These are phyloP conservation scores for Apamea epomidion DNA, from an alignment of 2,888 invertebrate genomes.

Conservation along the genomic window DNA sequence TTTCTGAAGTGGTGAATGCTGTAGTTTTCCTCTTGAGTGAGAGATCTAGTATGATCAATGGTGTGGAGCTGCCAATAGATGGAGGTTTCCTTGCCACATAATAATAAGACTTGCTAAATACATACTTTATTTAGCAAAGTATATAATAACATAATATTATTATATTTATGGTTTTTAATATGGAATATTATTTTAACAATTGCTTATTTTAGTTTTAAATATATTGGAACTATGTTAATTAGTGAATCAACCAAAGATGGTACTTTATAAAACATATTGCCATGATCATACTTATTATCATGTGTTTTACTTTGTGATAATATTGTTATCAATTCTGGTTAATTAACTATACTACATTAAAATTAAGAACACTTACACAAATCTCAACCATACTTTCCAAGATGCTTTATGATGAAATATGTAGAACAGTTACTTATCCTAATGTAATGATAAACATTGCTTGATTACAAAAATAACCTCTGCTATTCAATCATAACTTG, in stretches of 20 bases:
- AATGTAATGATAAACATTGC: conserved; percentile 6
- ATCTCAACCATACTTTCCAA: conserved; percentile 10
- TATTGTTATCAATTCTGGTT: conserved; percentile 56
- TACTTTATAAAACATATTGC: conserved; percentile 57
- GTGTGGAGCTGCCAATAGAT: conserved; percentile 94
- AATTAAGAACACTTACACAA: conserved; percentile 20
- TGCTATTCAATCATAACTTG: conserved; percentile 16
- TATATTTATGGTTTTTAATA: conserved; percentile 48
- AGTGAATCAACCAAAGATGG: conserved; percentile 66
- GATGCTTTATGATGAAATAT: conserved; percentile 18
- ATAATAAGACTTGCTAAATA: conserved; percentile 49
- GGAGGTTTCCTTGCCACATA: conserved; percentile 93
- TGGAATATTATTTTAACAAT: conserved; percentile 61
- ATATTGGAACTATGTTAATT: conserved; percentile 59
- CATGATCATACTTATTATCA: conserved; percentile 56
- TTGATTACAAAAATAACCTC: conserved; percentile 13
- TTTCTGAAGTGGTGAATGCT: conserved; percentile 95
- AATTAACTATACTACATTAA: conserved; percentile 34
- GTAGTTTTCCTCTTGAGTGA: conserved; percentile 94
- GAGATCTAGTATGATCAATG: conserved; percentile 95
- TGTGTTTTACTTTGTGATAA: conserved; percentile 56
- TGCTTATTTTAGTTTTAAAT: conserved; percentile 59
- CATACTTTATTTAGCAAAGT: conserved; percentile 33
- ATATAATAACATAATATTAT: conserved; percentile 27
- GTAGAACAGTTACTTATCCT: conserved; percentile 12